Evolutionary conservation across 2,797 vertebrate species (phyloP).

Genomic region (Eurystomus glaucurus): DNA sequence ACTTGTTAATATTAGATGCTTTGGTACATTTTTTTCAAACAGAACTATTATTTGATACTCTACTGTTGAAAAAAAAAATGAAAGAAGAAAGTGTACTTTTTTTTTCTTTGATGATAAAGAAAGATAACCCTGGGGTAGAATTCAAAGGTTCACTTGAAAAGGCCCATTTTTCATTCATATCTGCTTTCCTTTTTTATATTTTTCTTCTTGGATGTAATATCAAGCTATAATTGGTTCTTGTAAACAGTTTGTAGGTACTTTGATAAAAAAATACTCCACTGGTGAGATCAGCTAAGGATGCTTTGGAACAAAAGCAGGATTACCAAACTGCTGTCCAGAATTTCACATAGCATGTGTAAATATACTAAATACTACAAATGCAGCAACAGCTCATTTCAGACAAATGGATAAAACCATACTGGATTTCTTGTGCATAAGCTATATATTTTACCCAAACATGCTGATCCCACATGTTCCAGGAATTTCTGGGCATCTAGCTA

Average conservation of each 20-base stretch:
- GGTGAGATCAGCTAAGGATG: background rate
- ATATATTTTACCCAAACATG: background rate
- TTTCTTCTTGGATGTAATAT: background rate
- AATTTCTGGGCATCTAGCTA: background rate
- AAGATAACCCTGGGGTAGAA: background rate
- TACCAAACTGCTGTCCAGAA: background rate
- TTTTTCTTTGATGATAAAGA: slow-evolving; percentile 4
- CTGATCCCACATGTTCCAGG: background rate
- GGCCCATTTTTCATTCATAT: background rate
- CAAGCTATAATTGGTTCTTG: background rate
- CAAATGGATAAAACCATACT: background rate
- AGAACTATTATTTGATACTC: background rate
- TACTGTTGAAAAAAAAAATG: background rate
- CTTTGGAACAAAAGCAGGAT: background rate
- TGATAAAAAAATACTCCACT: background rate
- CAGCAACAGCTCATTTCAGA: background rate
- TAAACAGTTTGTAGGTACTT: background rate
- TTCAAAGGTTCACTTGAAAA: slow-evolving; percentile 29
- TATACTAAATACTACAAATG: background rate
- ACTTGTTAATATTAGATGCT: background rate
- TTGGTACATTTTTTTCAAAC: background rate
- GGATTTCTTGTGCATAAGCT: background rate
- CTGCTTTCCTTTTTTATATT: background rate
- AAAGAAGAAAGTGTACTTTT: background rate
- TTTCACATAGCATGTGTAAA: background rate